Evolutionary conservation across 92 coral and sea anemone species (phyloP), one percentile per base, ranked within the genome.

Genomic region (Epizoanthus fatuus): DNA sequence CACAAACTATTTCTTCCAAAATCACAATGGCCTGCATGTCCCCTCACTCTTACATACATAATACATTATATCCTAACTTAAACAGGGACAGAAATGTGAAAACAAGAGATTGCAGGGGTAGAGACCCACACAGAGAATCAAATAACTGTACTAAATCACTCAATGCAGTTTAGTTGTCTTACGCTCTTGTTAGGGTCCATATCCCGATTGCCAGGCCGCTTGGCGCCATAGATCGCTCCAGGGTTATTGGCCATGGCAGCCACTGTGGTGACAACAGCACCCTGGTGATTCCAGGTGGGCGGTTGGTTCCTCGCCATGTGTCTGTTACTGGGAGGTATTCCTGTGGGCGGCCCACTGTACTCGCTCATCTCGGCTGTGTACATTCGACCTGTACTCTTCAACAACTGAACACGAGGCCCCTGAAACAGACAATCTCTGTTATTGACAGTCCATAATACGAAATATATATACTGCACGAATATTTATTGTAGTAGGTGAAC

Each of bases 101-200:
- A 1, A 29, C 1, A 29, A 29, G 35, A 29, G 35, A 2, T 29
- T 29, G 35, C 35, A 29, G 35, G 35, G 35, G 35, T 29, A 29
- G 35, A 29, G 35, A 29, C 35, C 35, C 35, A 29, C 35, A 1
- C 35, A 29, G 35, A 29, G 35, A 29, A 29, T 29, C 35, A 1
- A 29, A 29, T 0, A 29, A 29, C 35, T 29, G 35, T 29, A 29
- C 47, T 44, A 7, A 4, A 49, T 49, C 13, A 49, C 53, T 8
- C 12, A 49, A 49, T 2, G 4, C 2, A 49, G 12, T 49, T 8
- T 49, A 49, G 14, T 49, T 7, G 53, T 0, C 82, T 59, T 77
- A 77, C 82, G 62, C 82, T 77, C 82, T 77, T 77, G 69, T 77
- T 77, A 38, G 82, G 82, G 70, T 77, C 82, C 70, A 77, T 77